phyloP scores from a whole-genome alignment of 2,797 vertebrate species.

The Halcyon chelicuti region DNA sequence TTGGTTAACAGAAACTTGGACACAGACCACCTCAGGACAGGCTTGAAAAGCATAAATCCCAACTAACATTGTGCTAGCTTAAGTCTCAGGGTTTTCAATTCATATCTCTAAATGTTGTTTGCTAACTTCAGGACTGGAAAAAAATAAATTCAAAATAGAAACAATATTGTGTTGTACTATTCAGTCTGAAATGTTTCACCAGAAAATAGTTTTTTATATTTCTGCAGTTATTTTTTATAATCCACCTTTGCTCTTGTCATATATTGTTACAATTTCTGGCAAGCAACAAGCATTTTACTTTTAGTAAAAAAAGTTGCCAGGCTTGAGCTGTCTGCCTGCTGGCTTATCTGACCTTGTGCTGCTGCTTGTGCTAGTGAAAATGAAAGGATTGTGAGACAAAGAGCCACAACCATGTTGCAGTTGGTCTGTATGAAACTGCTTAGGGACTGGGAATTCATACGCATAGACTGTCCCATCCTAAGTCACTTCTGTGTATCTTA shows the following conservation, averaged over 20 bases:
- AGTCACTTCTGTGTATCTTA: neutral
- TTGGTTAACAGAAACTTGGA: slow-evolving; percentile 14
- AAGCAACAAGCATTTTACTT: neutral
- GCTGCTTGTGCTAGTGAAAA: neutral
- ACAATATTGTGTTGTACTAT: neutral
- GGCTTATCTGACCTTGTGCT: neutral
- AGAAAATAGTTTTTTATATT: neutral
- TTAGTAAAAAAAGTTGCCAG: neutral
- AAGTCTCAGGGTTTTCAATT: neutral
- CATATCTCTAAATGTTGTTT: neutral
- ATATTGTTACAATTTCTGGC: neutral
- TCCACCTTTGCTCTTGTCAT: neutral
- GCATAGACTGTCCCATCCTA: neutral
- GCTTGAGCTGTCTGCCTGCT: neutral
- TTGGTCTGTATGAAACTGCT: neutral
- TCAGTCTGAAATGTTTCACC: neutral
- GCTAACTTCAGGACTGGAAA: neutral
- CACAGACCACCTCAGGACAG: neutral
- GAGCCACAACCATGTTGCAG: neutral
- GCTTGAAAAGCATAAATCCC: neutral
- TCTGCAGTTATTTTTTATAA: neutral
- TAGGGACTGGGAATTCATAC: neutral
- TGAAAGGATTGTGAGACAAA: neutral
- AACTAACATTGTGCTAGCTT: neutral
- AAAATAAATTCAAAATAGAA: neutral